phyloP scores from a whole-genome alignment of 2,113 vertebrate genomes.

The Thalassarche chlororhynchos region DNA sequence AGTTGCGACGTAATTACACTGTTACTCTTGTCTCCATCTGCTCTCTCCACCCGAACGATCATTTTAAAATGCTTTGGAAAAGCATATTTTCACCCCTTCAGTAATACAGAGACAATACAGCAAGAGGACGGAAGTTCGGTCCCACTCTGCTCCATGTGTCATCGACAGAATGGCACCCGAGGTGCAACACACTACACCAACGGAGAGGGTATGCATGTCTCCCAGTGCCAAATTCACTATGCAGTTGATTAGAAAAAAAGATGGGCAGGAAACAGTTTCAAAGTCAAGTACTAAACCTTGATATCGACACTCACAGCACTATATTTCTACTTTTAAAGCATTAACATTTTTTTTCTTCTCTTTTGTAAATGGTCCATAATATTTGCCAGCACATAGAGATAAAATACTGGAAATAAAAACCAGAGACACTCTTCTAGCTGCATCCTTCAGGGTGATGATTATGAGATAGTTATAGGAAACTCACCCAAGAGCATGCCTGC shows the following conservation, averaged over 20 bases:
- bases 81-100: not conserved
- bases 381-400: not conserved
- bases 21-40: not conserved
- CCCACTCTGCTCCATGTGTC: not conserved
- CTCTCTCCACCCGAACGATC: not conserved
- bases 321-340: not conserved
- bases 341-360: not conserved
- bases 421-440: not conserved
- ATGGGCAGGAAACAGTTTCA: not conserved
- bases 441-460: not conserved
- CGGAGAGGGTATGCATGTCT: accelerated
- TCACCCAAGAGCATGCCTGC: not conserved
- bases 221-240: not conserved
- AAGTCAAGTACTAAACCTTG: not conserved
- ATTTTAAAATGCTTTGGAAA: not conserved
- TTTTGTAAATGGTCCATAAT: not conserved
- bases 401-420: not conserved
- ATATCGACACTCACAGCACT: not conserved
- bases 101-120: not conserved
- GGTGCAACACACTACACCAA: not conserved
- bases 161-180: not conserved
- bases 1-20: not conserved
- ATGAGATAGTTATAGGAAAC: not conserved
- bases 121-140: not conserved
- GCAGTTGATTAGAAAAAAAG: not conserved